Percentiles rank a stretch among this genome's conserved stretches.
These are phyloP conservation scores for Dynastes tityus DNA, from an alignment of 2,888 invertebrate genomes.

Conservation along the genomic window DNA sequence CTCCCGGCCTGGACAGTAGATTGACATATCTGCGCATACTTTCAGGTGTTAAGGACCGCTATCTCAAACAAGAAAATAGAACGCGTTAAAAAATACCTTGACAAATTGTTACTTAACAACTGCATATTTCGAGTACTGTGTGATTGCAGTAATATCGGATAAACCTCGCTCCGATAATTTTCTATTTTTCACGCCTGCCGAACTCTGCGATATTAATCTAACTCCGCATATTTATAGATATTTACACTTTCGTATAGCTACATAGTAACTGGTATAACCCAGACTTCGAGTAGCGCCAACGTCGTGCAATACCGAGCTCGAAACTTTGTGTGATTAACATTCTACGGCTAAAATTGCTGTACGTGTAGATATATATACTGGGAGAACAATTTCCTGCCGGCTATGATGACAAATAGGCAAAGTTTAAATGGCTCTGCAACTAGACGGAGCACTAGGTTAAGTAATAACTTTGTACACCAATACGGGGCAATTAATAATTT, in stretches of 20 bases:
- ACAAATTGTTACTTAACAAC: too few species aligned
- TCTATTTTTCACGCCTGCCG: background rate
- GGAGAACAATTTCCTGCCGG: conserved; percentile 50
- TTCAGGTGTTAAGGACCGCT: too few species aligned
- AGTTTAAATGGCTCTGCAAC: conserved; percentile 52
- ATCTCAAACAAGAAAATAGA: too few species aligned
- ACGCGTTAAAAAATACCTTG: too few species aligned
- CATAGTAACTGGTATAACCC: background rate
- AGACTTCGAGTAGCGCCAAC: background rate
- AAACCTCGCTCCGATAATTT: background rate
- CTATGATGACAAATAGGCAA: conserved; percentile 52
- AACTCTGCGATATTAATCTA: conserved; percentile 7
- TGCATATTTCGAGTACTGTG: too few species aligned
- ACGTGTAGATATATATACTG: conserved; percentile 25
- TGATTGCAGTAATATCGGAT: background rate
- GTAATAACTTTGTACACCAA: conserved; percentile 53
- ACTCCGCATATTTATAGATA: conserved; percentile 24
- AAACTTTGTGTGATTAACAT: conserved; percentile 50
- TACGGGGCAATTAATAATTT: conserved; percentile 50
- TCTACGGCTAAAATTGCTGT: conserved; percentile 41
- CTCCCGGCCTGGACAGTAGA: too few species aligned
- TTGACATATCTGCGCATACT: too few species aligned
- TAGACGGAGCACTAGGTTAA: conserved; percentile 49
- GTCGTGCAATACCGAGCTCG: conserved; percentile 33
- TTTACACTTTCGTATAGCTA: background rate